These are phyloP conservation scores for Mechanitis mazaeus DNA, from an alignment of 2,888 invertebrate species.

Conservation along the genomic window DNA sequence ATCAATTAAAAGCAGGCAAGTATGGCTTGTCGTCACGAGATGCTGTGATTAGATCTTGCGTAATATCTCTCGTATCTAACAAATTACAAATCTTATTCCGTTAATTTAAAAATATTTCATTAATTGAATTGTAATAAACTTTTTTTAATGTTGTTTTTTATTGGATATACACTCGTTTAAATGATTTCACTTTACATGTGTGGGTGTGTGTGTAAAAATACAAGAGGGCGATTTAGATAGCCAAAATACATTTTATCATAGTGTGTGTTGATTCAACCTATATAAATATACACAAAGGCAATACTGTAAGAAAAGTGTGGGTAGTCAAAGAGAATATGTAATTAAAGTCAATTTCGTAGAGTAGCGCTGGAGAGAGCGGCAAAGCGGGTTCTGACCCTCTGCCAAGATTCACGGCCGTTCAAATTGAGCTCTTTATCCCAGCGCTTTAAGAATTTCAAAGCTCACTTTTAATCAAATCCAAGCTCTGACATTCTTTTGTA, in stretches of 20 bases:
- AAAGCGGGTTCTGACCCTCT: constrained; percentile 53
- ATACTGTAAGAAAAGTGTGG: constrained; percentile 1
- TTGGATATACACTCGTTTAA: too few species aligned
- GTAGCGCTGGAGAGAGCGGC: constrained; percentile 19
- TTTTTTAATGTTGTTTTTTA: too few species aligned
- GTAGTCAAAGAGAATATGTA: constrained; percentile 17
- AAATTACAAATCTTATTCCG: background rate
- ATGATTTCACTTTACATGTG: too few species aligned
- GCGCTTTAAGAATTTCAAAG: constrained; percentile 1
- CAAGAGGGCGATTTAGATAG: too few species aligned
- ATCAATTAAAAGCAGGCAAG: constrained; percentile 55
- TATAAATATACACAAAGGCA: background rate
- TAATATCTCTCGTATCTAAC: constrained; percentile 13
- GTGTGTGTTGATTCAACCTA: constrained; percentile 1
- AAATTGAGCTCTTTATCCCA: constrained; percentile 12
- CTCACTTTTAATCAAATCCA: constrained; percentile 13
- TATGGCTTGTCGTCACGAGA: constrained; percentile 47
- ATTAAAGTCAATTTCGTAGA: constrained; percentile 16
- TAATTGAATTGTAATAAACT: too few species aligned
- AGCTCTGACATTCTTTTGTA: constrained; percentile 14
- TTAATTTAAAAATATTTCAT: too few species aligned
- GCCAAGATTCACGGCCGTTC: constrained; percentile 48
- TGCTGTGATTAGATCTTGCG: constrained; percentile 27
- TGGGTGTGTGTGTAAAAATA: too few species aligned
- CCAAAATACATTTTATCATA: too few species aligned